phyloP scores from a whole-genome alignment of 2,888 invertebrate genomes.

The Philopedon plagiatum region DNA sequence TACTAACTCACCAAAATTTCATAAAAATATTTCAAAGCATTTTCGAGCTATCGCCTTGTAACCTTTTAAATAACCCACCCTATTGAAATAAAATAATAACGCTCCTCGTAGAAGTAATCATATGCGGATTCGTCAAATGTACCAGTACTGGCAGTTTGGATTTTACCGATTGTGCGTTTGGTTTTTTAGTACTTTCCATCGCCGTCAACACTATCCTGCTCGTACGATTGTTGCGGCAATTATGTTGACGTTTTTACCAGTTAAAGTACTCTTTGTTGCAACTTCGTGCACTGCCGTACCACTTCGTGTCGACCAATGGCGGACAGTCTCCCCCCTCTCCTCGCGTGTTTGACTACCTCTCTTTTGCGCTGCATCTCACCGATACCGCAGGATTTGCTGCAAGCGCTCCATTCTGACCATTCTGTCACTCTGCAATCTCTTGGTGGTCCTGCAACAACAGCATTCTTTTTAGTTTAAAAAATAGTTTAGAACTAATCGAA shows the following conservation, averaged over 20 bases:
- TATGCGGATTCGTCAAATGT: too few relatives aligned
- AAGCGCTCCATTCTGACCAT: slow-evolving; percentile 90
- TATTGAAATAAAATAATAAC: too few relatives aligned
- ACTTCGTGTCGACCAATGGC: slow-evolving; percentile 86
- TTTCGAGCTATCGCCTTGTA: too few relatives aligned
- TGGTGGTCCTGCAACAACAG: slow-evolving; percentile 71
- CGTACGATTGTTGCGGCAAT: background rate
- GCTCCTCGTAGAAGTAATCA: too few relatives aligned
- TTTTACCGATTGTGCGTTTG: too few relatives aligned
- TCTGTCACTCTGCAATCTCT: slow-evolving; percentile 88
- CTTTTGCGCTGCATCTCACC: slow-evolving; percentile 89
- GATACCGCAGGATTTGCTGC: slow-evolving; percentile 91
- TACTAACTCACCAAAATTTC: too few relatives aligned
- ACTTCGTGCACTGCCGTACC: slow-evolving; percentile 86
- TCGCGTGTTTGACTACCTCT: slow-evolving; percentile 82
- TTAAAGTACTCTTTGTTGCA: slow-evolving; percentile 78
- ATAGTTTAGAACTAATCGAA: too few relatives aligned
- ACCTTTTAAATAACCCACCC: too few relatives aligned
- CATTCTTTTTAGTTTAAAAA: too few relatives aligned
- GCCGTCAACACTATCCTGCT: slow-evolving; percentile 10
- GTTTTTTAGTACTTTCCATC: background rate
- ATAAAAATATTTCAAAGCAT: too few relatives aligned
- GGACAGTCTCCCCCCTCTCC: slow-evolving; percentile 89
- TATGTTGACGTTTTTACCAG: slow-evolving; percentile 68
- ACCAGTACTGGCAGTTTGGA: too few relatives aligned